Conservation (phyloP, 2,797 vertebrate species). For the Cynodonichthys magdalenae region DNA sequence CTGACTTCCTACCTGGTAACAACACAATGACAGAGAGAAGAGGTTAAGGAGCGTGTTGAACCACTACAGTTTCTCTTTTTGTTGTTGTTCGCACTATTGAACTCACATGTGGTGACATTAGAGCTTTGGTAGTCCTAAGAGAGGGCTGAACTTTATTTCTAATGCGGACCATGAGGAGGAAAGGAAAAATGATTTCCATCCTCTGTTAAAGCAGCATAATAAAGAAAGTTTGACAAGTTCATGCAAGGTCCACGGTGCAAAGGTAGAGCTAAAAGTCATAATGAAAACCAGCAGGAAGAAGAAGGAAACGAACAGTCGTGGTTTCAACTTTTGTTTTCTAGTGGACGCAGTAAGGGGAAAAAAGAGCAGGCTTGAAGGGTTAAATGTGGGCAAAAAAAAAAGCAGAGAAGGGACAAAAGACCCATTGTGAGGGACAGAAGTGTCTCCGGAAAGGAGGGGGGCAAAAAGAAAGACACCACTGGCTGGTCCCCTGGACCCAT, state of each 20-base stretch:
- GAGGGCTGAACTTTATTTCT: constrained; percentile 21
- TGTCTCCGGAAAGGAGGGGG: constrained; percentile 84
- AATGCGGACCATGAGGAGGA: constrained; percentile 9
- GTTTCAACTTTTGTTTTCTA: constrained; percentile 74
- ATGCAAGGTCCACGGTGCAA: constrained; percentile 30
- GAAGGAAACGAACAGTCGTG: constrained; percentile 69
- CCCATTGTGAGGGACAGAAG: constrained; percentile 81
- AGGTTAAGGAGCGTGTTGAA: constrained; percentile 48
- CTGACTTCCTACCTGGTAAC: constrained; percentile 52
- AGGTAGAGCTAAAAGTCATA: constrained; percentile 69
- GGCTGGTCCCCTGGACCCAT: constrained; percentile 77
- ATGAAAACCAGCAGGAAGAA: constrained; percentile 69
- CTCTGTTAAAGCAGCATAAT: constrained; percentile 17
- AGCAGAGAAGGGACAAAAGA: constrained; percentile 80
- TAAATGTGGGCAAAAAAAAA: constrained; percentile 78
- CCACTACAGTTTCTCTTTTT: constrained; percentile 20
- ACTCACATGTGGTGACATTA: constrained; percentile 43
- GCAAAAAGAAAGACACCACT: constrained; percentile 83
- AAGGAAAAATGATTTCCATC: constrained; percentile 28
- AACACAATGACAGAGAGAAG: constrained; percentile 54
- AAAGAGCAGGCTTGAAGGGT: constrained; percentile 81
- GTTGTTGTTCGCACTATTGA: constrained; percentile 24
- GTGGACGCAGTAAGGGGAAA: constrained; percentile 69
- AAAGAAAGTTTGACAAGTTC: constrained; percentile 37
- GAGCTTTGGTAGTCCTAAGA: constrained; percentile 33